phyloP scores from a whole-genome alignment of 2,113 vertebrate species.

The Glaucidium brasilianum region DNA sequence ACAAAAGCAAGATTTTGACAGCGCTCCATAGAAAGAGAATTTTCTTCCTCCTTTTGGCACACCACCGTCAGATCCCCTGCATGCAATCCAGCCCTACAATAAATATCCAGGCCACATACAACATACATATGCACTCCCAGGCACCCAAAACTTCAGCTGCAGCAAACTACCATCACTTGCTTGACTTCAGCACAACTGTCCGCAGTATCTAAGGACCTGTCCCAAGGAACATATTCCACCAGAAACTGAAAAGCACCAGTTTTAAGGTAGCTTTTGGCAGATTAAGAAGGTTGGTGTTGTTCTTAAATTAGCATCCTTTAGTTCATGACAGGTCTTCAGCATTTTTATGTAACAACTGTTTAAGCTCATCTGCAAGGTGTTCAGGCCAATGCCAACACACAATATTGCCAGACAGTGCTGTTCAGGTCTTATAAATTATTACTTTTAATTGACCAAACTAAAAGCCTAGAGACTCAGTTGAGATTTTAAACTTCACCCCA shows the following conservation, averaged over 20 bases:
- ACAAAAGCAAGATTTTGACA: constrained; percentile 3
- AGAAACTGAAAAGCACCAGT: constrained; percentile 33
- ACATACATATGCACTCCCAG: fast-evolving
- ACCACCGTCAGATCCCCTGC: background rate
- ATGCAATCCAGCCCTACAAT: background rate
- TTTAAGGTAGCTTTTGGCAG: constrained; percentile 56
- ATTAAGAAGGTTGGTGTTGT: background rate
- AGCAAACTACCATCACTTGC: background rate
- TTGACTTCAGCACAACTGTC: background rate
- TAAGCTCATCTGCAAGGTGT: background rate
- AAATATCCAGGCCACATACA: background rate
- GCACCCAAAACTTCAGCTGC: background rate
- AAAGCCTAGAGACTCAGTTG: background rate
- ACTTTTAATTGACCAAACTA: background rate
- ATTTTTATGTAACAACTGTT: background rate
- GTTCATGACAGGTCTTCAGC: background rate
- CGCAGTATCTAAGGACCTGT: background rate
- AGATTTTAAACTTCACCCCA: background rate
- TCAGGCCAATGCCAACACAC: background rate
- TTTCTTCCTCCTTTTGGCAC: background rate
- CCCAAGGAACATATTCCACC: background rate
- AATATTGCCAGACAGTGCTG: background rate
- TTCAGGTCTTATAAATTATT: background rate
- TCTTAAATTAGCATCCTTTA: constrained; percentile 29
- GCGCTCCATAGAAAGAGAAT: background rate